These are phyloP conservation scores for Eumerus sabulonum DNA, from an alignment of 2,888 invertebrate species.

Conservation along the genomic window DNA sequence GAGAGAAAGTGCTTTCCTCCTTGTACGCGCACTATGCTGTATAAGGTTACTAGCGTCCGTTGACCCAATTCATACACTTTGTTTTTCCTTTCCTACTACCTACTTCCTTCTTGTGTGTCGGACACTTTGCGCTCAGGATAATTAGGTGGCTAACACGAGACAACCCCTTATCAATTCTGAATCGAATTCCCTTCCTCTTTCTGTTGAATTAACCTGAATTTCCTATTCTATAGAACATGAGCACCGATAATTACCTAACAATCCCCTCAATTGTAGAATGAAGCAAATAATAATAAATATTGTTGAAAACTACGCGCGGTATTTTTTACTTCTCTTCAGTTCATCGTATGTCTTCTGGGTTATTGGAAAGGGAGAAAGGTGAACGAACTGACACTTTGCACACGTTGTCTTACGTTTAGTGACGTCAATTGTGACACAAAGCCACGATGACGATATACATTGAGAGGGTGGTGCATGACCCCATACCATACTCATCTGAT, in stretches of 20 bases:
- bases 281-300: background rate
- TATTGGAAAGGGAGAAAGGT: conserved; percentile 25
- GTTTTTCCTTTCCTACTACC: background rate
- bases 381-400: conserved; percentile 60
- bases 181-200: conserved; percentile 19
- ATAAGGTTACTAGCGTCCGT: conserved; percentile 64
- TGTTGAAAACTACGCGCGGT: no score
- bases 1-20: conserved; percentile 68
- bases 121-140: conserved; percentile 43
- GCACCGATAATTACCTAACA: conserved; percentile 4
- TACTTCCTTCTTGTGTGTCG: conserved; percentile 5
- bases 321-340: conserved; percentile 15
- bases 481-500: conserved; percentile 19
- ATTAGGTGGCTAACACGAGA: conserved; percentile 25
- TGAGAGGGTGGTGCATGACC: conserved; percentile 42
- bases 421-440: conserved; percentile 65
- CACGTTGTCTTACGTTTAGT: conserved; percentile 33
- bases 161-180: conserved; percentile 41
- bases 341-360: conserved; percentile 14
- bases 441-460: conserved; percentile 15
- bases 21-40: conserved; percentile 64
- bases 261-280: background rate
- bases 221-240: conserved; percentile 1
- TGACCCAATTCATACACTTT: conserved; percentile 38
- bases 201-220: conserved; percentile 53